A percentile compares a stretch with the other conserved stretches of the same genome.
Conservation (phyloP, 2,797 vertebrate genomes). For the Epinephelus malabaricus region DNA sequence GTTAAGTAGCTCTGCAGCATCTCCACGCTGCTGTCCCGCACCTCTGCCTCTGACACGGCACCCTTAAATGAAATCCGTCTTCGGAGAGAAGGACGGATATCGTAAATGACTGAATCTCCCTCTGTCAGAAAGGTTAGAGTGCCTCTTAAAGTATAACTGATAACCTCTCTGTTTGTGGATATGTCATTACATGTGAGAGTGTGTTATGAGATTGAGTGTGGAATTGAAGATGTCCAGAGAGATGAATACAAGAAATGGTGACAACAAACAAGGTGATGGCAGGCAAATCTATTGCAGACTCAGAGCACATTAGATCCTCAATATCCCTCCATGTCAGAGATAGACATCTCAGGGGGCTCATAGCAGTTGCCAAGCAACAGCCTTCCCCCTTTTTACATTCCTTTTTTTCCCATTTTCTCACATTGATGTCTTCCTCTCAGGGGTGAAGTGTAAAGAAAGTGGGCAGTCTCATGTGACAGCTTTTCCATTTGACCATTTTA, state of each 20-base stretch:
- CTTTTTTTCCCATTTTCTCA: slow-evolving; percentile 66
- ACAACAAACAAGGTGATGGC: slow-evolving; percentile 40
- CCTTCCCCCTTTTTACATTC: slow-evolving; percentile 63
- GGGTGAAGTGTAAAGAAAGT: slow-evolving; percentile 53
- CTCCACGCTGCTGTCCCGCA: slow-evolving; percentile 85
- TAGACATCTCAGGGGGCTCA: slow-evolving; percentile 76
- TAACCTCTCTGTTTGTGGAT: slow-evolving; percentile 15
- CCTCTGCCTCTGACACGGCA: slow-evolving; percentile 84
- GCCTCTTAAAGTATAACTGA: background rate
- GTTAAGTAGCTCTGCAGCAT: slow-evolving; percentile 83
- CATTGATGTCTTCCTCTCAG: slow-evolving; percentile 62
- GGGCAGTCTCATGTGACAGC: slow-evolving; percentile 43
- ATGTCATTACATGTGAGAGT: slow-evolving; percentile 9
- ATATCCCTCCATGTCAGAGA: slow-evolving; percentile 76
- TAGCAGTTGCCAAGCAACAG: slow-evolving; percentile 86
- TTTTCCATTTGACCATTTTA: slow-evolving; percentile 54
- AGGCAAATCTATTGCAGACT: slow-evolving; percentile 46
- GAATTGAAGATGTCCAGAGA: slow-evolving; percentile 21
- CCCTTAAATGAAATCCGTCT: slow-evolving; percentile 89
- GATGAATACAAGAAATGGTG: slow-evolving; percentile 16
- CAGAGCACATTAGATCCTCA: slow-evolving; percentile 54
- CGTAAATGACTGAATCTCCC: slow-evolving; percentile 19
- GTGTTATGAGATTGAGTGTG: background rate
- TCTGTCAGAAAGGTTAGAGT: slow-evolving; percentile 3
- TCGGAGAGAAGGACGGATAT: slow-evolving; percentile 27